Conservation (phyloP, 2,113 vertebrate genomes). For the Sylvia atricapilla region DNA sequence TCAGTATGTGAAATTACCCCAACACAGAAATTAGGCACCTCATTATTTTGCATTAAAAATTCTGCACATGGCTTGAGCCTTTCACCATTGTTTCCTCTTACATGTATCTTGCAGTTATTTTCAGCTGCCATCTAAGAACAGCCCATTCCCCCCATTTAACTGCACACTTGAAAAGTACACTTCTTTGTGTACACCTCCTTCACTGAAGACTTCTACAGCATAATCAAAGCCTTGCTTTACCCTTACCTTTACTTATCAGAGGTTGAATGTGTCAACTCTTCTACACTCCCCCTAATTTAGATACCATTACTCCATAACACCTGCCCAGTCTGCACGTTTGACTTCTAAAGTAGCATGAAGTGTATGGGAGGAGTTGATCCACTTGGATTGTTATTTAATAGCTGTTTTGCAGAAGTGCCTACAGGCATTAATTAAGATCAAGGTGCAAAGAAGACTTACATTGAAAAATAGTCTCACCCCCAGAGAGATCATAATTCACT, state of each 20-base stretch:
- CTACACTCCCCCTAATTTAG: constrained; percentile 12
- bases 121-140: neutral
- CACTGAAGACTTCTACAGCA: neutral
- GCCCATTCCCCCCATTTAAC: neutral
- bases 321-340: constrained; percentile 6
- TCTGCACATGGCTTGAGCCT: accelerated
- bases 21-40: neutral
- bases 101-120: neutral
- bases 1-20: neutral
- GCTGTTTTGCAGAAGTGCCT: constrained; percentile 44
- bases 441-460: constrained; percentile 5
- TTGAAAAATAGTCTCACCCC: constrained; percentile 20
- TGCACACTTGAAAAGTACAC: neutral
- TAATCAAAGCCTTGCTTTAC: constrained; percentile 15
- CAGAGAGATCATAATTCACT: constrained; percentile 18
- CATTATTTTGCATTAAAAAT: neutral
- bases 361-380: constrained; percentile 3
- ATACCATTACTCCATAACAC: neutral
- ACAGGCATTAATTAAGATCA: constrained; percentile 55
- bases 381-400: constrained; percentile 50
- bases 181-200: neutral
- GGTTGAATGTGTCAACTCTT: neutral
- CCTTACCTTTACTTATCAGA: constrained; percentile 19
- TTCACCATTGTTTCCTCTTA: neutral
- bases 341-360: constrained; percentile 1